These are phyloP conservation scores for Illadopsis cleaveri DNA, from an alignment of 2,113 vertebrate species.

Conservation along the genomic window DNA sequence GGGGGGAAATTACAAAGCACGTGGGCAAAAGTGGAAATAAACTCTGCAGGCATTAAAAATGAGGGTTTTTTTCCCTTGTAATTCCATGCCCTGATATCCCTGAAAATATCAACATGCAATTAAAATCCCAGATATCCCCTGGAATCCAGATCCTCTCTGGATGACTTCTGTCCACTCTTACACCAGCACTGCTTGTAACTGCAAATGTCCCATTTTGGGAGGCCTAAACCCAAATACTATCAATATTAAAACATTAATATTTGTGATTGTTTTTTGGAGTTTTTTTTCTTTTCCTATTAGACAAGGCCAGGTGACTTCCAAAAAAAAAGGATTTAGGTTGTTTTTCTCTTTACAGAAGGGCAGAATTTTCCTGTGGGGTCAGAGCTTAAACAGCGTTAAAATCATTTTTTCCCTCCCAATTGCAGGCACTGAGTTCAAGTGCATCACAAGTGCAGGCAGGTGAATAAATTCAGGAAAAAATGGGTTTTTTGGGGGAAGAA, in stretches of 20 bases:
- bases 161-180: not conserved
- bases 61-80: not conserved
- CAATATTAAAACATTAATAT: not conserved
- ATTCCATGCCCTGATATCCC: not conserved
- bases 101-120: not conserved
- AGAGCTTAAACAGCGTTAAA: not conserved
- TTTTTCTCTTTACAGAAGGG: not conserved
- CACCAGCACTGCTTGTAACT: not conserved
- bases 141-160: not conserved
- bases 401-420: not conserved
- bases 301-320: not conserved
- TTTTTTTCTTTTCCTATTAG: not conserved
- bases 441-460: not conserved
- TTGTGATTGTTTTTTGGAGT: accelerated
- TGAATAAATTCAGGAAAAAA: not conserved
- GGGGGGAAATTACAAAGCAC: not conserved
- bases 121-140: not conserved
- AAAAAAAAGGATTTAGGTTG: not conserved
- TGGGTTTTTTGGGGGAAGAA: not conserved
- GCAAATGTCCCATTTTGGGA: not conserved
- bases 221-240: not conserved
- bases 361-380: slow-evolving; percentile 9
- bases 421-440: not conserved
- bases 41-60: not conserved
- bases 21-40: not conserved